phyloP scores from a whole-genome alignment of 1,140 invertebrate genomes.

The Heliothis virescens region DNA sequence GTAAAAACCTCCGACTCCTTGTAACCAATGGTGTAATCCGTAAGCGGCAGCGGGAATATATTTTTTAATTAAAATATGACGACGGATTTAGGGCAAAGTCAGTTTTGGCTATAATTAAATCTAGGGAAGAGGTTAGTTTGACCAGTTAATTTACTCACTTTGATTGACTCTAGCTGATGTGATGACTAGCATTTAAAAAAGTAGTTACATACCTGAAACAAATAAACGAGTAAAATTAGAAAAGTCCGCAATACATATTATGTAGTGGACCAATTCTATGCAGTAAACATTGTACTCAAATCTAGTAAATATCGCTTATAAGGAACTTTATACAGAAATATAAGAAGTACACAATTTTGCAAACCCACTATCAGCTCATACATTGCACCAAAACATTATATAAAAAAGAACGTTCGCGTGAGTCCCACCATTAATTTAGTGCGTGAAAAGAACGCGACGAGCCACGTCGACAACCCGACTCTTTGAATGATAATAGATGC shows the following conservation, averaged over 20 bases:
- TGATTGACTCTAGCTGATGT: too few species aligned
- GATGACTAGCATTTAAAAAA: not conserved
- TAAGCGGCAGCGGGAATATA: conserved; percentile 32
- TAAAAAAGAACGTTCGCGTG: conserved; percentile 74
- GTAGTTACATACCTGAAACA: conserved; percentile 19
- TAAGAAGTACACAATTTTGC: not conserved
- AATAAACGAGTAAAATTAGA: not conserved
- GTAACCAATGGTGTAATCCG: conserved; percentile 47
- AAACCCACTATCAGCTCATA: conserved; percentile 9
- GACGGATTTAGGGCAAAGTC: too few species aligned
- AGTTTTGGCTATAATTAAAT: too few species aligned
- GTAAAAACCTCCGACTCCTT: conserved; percentile 61
- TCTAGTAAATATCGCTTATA: not conserved
- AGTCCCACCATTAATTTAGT: conserved; percentile 78
- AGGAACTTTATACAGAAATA: too few species aligned
- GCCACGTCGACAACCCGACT: conserved; percentile 40
- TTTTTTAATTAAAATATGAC: not conserved
- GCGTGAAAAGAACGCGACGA: conserved; percentile 76
- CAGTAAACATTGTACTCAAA: not conserved
- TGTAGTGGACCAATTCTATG: too few species aligned
- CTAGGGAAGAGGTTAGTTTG: too few species aligned
- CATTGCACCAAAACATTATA: conserved; percentile 30
- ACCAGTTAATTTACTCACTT: too few species aligned
- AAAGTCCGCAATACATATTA: not conserved
- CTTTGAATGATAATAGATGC: conserved; percentile 50